Conservation (phyloP, 2,113 vertebrate species). For the Chamaea fasciata region DNA sequence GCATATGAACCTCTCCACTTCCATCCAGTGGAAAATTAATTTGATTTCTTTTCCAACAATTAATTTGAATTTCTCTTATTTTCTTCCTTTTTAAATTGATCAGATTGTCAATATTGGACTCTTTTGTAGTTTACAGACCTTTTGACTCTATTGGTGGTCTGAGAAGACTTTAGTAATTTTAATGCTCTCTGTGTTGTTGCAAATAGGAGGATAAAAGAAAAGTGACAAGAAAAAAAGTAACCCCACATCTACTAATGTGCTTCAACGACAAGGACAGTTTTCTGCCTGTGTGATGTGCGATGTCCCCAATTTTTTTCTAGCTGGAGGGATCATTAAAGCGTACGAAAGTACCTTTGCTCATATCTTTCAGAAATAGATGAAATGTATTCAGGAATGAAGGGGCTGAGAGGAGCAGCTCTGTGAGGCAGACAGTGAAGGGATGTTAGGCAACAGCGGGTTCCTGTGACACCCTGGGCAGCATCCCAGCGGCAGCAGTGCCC, state of each 20-base stretch:
- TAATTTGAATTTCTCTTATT: neutral
- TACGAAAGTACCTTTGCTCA: neutral
- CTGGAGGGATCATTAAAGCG: neutral
- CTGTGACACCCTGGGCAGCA: neutral
- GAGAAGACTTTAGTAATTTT: neutral
- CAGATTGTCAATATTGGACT: neutral
- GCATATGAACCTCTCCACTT: neutral
- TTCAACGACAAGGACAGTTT: neutral
- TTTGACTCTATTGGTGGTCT: neutral
- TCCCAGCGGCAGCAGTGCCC: no score
- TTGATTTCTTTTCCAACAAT: neutral
- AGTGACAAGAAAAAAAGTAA: neutral
- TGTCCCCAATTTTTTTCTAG: neutral
- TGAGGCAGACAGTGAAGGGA: neutral
- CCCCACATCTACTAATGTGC: neutral
- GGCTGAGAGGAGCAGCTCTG: neutral
- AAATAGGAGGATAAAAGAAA: neutral
- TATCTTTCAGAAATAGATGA: neutral
- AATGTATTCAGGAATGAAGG: neutral
- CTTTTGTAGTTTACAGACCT: neutral
- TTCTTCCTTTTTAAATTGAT: neutral
- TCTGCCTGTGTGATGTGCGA: neutral
- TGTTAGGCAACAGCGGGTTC: neutral
- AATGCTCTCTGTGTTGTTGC: neutral
- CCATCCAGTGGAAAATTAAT: neutral